Percentiles rank a stretch among this genome's conserved stretches.
Conservation (phyloP, 2,797 vertebrate genomes). For the Lates japonicus region DNA sequence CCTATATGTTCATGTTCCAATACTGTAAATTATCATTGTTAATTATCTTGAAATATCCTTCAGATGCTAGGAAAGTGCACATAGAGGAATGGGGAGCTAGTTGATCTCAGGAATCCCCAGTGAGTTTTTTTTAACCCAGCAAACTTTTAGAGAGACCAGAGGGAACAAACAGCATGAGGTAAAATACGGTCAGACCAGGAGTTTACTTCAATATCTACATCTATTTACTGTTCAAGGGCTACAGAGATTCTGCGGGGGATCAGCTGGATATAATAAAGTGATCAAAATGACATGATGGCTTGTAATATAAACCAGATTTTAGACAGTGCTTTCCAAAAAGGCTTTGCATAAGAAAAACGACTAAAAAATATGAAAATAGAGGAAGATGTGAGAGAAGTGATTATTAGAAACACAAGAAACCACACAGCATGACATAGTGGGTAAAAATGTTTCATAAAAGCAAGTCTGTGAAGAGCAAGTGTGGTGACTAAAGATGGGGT, state of each 20-base stretch:
- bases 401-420: slow-evolving; percentile 62
- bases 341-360: slow-evolving; percentile 49
- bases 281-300: slow-evolving; percentile 67
- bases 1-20: not conserved
- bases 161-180: slow-evolving; percentile 56
- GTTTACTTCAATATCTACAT: slow-evolving; percentile 57
- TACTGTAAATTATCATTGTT: slow-evolving; percentile 20
- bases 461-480: not conserved
- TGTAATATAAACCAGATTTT: slow-evolving; percentile 62
- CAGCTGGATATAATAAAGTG: slow-evolving; percentile 73
- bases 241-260: slow-evolving; percentile 55
- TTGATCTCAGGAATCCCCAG: slow-evolving; percentile 47
- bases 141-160: slow-evolving; percentile 51
- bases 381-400: slow-evolving; percentile 40
- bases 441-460: not conserved
- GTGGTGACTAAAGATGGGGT: too few relatives aligned
- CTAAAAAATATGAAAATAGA: slow-evolving; percentile 39
- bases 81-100: not conserved
- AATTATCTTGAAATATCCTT: slow-evolving; percentile 29
- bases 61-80: slow-evolving; percentile 23
- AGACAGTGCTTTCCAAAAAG: slow-evolving; percentile 37
- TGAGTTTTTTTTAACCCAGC: slow-evolving; percentile 36
- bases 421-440: slow-evolving; percentile 36
- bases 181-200: slow-evolving; percentile 50
- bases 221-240: slow-evolving; percentile 52